Base-by-base conservation (phyloP, 2,888 invertebrate genomes). In the Drosophila borealis region DNA sequence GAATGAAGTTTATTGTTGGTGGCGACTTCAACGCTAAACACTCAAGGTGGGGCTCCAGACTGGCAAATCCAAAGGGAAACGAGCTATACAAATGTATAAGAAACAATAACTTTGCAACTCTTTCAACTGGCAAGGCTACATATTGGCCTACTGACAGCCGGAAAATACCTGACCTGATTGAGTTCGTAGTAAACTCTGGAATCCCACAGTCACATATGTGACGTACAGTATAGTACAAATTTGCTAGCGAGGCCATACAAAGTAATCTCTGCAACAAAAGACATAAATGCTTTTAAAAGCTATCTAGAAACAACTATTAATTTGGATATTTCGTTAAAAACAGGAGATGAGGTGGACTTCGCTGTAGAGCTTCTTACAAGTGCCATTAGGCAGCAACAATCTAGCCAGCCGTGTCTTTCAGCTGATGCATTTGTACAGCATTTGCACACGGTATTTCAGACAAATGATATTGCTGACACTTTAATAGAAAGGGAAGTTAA, bases 71-170 rank as follows among this genome's bases (percentile, higher is more conserved):
- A 10, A 17, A 41, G 17, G 13, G 17, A 33, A n/a, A 3, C 14
- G 17, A 42, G 17, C 14, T 17, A n/a, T 53, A 33, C 42, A 42
- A 53, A 48, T 48, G 10, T 10, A 48, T n/a, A 48, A 6, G 9
- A 33, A 53, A n/a, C 33, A 54, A 4, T n/a, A n/a, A n/a, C n/a
- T n/a, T n/a, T n/a, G n/a, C n/a, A n/a, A n/a, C n/a, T n/a, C n/a
- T n/a, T n/a, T n/a, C 37, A 56, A 56, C 55, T 25, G 25, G 46
- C n/a, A 46, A 46, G 45, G 25, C 37, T n/a, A 46, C 45, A 21
- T 55, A 21, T 21, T 45, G 55, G 45, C 46, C 36, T 11, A 46
- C 45, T 21, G 46, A 56, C 25, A 45, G n/a, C 21, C 19, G 34
- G 2, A 41, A 42, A 42, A 33, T 42, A 4, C 34, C 41, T 13